Percentiles rank a stretch among this genome's conserved stretches.
phyloP scores from a whole-genome alignment of 1,140 invertebrate genomes.

The Galendromus occidentalis region DNA sequence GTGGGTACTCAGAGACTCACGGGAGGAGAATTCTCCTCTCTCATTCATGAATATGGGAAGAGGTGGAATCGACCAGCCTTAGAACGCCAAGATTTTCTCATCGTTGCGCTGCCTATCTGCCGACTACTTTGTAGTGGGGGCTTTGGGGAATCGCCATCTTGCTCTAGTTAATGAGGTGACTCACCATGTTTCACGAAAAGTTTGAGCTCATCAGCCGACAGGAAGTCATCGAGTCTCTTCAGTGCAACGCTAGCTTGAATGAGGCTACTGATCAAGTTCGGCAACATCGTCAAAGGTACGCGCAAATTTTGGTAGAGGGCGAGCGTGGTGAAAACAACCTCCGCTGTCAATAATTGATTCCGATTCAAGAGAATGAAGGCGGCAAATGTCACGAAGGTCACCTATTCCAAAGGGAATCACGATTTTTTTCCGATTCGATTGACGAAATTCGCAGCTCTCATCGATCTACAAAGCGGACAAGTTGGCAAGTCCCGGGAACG shows the following conservation, averaged over 20 bases:
- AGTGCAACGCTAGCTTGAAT: neutral
- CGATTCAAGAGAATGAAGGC: neutral
- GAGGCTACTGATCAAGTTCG: neutral
- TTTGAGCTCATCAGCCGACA: neutral
- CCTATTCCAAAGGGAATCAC: neutral
- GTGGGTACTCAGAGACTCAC: too few relatives aligned
- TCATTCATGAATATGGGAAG: too few relatives aligned
- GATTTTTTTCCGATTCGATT: neutral
- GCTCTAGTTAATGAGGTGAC: slow-evolving; percentile 10
- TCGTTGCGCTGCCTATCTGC: too few relatives aligned
- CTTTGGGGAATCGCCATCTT: too few relatives aligned
- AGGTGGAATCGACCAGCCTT: too few relatives aligned
- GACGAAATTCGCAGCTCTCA: too few relatives aligned
- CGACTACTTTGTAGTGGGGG: too few relatives aligned
- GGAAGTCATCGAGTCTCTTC: neutral
- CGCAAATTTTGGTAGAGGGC: neutral
- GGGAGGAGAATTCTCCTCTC: too few relatives aligned
- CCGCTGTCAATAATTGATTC: neutral
- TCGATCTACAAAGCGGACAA: too few relatives aligned
- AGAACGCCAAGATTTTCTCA: too few relatives aligned
- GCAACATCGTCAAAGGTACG: neutral
- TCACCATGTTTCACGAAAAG: neutral
- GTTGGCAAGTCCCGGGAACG: neutral
- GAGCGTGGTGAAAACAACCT: neutral
- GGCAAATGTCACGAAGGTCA: neutral